phyloP scores from a whole-genome alignment of 2,888 invertebrate species.

The Xiphydria camelus region DNA sequence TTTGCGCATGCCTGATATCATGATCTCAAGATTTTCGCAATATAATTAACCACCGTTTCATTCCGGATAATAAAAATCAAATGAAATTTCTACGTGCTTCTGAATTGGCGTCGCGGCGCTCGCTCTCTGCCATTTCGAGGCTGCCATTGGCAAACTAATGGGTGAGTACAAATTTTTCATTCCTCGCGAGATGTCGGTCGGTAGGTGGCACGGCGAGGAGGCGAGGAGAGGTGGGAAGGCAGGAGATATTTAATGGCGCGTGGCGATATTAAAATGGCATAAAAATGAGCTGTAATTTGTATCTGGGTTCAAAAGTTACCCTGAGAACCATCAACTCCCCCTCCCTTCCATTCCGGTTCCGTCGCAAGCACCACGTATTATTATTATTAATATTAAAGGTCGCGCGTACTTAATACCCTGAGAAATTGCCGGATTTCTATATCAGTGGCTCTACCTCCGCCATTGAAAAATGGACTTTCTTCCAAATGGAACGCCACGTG shows the following conservation, averaged over 20 bases:
- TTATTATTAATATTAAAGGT: slow-evolving; percentile 54
- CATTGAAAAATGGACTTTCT: slow-evolving; percentile 22
- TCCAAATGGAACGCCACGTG: slow-evolving; percentile 23
- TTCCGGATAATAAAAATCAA: no score
- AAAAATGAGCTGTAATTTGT: slow-evolving; percentile 59
- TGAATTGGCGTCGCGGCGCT: no score
- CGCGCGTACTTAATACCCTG: slow-evolving; percentile 49
- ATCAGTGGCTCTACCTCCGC: slow-evolving; percentile 29
- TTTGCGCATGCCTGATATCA: no score
- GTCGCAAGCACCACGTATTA: slow-evolving; percentile 31
- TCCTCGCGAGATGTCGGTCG: slow-evolving; percentile 25
- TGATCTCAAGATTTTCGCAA: no score
- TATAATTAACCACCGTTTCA: no score
- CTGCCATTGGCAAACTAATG: slow-evolving; percentile 32
- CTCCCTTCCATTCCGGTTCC: slow-evolving; percentile 4
- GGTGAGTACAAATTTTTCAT: slow-evolving; percentile 43
- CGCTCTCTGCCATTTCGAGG: neutral
- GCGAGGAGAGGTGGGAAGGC: slow-evolving; percentile 18
- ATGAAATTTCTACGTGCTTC: no score
- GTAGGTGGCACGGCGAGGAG: neutral
- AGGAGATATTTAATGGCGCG: slow-evolving; percentile 56
- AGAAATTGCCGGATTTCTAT: slow-evolving; percentile 49
- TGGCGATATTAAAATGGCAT: slow-evolving; percentile 58
- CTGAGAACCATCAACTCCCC: slow-evolving; percentile 31
- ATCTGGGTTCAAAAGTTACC: slow-evolving; percentile 51